Evolutionary conservation across 1,140 invertebrate species (phyloP), one percentile per base, ranked within the genome.

Genomic region (Xylocopa sonorina): DNA sequence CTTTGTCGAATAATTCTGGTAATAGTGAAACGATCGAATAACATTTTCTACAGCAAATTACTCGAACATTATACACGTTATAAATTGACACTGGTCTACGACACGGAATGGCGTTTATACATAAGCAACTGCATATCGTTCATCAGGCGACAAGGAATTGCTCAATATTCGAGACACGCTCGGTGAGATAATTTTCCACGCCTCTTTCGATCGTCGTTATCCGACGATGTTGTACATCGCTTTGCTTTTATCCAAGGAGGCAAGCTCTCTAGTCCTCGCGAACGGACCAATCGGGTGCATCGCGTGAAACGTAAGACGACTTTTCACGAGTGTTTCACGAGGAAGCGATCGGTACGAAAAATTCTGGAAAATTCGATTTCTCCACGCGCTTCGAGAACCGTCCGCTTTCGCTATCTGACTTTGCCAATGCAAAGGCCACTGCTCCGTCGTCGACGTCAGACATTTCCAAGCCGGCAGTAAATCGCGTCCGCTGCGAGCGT

Each of bases 361-460:
- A 27, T 24, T 53, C 2, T 38, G 27, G 48, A 38, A 53, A 57
- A 48, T 18, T 14, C 27, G 32, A 51, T 27, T 34, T 69, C 63
- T 50, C 14, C 34, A 27, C 14, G 41, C 14, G 27, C 14, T 16
- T n/a, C 46, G 24, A 51, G 64, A 64, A 21, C 63, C n/a, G n/a
- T 83, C 83, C 48, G 48, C 57, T 68, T 68, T 84, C 73, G 74
- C 64, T 81, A 81, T 81, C 69, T 72, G 71, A 24, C 46, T 85
- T 73, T 74, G 57, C 83, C 69, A 78, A 85, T 82, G 74, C 79
- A 84, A 82, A 82, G 74, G 74, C 78, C 80, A 81, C 58, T 82
- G 71, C 68, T 69, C 63, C 55, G 68, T 62, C 78, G 38, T 62
- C 78, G 38, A 84, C 62, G 76, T 83, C 76, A 62, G 53, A 34